Evolutionary conservation across 2,888 invertebrate genomes (phyloP), one percentile per base, ranked within the genome.

Genomic region (Tetrapedia diversipes): DNA sequence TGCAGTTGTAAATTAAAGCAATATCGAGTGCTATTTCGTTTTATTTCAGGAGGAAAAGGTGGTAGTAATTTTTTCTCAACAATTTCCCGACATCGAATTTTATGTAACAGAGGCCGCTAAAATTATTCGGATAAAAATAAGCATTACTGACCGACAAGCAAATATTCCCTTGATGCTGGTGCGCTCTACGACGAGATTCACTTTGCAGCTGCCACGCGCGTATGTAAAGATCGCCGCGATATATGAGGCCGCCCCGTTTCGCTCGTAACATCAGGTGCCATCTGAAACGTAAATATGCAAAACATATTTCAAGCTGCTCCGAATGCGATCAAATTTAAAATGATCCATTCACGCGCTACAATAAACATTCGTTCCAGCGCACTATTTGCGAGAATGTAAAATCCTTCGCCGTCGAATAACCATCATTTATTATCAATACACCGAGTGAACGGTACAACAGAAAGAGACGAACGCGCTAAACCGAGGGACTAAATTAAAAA

Each of bases 201-300:
- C 92, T 92, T 85, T 93, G 93, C 60, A 94, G 89, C 73, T 93
- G 92, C 93, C 93, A 93, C 63, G 92, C 93, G 74, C 93, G 93
- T 65, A 93, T 91, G 79, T 93, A 94, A 71, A 93, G 90, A 84
- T 93, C 92, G 32, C 92, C 92, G 83, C 88, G 93, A 90, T 90
- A 92, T 91, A 89, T 93, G 79, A 89, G 82, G 81, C 90, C 92
- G 6, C 93, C 92, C 77, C 92, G 90, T 81, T 90, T 90, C 27
- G 92, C 90, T 69, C 93, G 90, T 64, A 92, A 86, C 88, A 93
- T 93, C 68, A 93, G 90, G 82, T 94, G 94, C 93, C 93, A 94
- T 82, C 94, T 94, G 87, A 73, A 92, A 90, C 79, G 72, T 43
- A 73, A 63, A 79, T 32, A 34, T 34, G 39, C 24, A 54, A 65